Evolutionary conservation across 35 echinoderm and acorn worm species (phyloP), one percentile per base, ranked within the genome.

Genomic region (Hemicentrotus pulcherrimus): DNA sequence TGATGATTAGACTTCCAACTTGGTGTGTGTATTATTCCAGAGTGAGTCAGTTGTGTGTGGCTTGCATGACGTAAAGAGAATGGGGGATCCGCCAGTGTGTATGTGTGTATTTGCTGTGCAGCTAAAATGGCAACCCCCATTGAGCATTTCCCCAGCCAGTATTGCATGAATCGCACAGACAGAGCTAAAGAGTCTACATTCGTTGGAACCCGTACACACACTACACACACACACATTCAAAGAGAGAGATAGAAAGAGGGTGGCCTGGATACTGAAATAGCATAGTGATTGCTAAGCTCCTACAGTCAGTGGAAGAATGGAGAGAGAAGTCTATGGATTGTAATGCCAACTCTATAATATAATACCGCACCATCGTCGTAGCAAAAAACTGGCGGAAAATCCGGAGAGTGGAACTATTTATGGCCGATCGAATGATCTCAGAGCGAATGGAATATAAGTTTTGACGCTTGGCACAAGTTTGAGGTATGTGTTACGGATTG

Each of bases 221-320:
- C 15, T 65, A 9, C 61, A 70, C 61, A 70, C 61, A 70, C 61
- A 70, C 61, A 70, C 61, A 70, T 70, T 70, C 87, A 89, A 41
- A 33, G 87, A 46, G 87, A 89, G 87, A 89, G 87, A 89, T 32
- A 89, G 87, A 89, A 32, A 89, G 87, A 89, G 87, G 86, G 87
- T 89, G 87, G 61, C 61, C 61, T 70, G 61, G 61, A 70, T 70
- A 70, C 61, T 24, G 61, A 28, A 70, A 70, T 70, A 70, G 61
- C 61, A 70, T 70, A 70, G 61, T 70, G 61, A 70, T 70, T 28
- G 61, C 61, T 70, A 70, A 70, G 61, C 61, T 70, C 61, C 24
- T 19, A 70, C 16, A 70, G 61, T 52, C 48, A 70, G 24, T 70
- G 61, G 22, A 70, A 28, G 24, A 28, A 19, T 65, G 13, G 60